Percentiles rank a stretch among this genome's conserved stretches.
These are phyloP conservation scores for Campoplex nolae DNA, from an alignment of 2,888 invertebrate species.

Conservation along the genomic window DNA sequence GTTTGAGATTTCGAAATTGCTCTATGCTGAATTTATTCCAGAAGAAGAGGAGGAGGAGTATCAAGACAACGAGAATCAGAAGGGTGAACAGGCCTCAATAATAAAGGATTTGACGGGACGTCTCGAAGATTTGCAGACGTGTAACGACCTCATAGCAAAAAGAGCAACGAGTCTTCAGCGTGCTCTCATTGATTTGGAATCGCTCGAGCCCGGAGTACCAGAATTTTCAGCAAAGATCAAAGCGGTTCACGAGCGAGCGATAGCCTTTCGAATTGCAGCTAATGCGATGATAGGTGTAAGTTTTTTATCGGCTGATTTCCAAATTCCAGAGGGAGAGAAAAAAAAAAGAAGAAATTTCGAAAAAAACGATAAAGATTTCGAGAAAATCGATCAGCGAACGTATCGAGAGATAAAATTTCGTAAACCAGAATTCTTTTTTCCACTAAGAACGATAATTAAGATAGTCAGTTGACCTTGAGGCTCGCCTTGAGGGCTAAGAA, in stretches of 20 bases:
- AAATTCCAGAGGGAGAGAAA: neutral
- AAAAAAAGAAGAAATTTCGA: neutral
- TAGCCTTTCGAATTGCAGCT: conserved; percentile 97
- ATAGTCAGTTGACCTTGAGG: neutral
- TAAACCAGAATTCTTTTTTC: neutral
- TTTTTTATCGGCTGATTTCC: conserved; percentile 68
- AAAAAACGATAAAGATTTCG: neutral
- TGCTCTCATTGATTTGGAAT: conserved; percentile 92
- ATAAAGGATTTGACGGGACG: conserved; percentile 91
- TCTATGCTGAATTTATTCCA: conserved; percentile 75
- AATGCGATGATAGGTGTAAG: conserved; percentile 98
- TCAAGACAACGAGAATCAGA: conserved; percentile 82
- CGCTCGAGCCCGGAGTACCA: conserved; percentile 85
- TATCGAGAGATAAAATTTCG: neutral
- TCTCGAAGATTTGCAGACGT: conserved; percentile 95
- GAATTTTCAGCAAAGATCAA: conserved; percentile 92
- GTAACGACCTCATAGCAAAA: conserved; percentile 95
- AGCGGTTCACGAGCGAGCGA: conserved; percentile 96
- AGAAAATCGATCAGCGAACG: neutral
- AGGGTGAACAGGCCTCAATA: conserved; percentile 87
- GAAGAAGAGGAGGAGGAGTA: conserved; percentile 85
- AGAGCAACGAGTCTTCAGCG: conserved; percentile 94
- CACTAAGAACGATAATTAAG: neutral
- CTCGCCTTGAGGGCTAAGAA: no score
- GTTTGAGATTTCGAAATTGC: neutral